Conservation (phyloP, 2,888 invertebrate species). For the Lasioglossum morio region DNA sequence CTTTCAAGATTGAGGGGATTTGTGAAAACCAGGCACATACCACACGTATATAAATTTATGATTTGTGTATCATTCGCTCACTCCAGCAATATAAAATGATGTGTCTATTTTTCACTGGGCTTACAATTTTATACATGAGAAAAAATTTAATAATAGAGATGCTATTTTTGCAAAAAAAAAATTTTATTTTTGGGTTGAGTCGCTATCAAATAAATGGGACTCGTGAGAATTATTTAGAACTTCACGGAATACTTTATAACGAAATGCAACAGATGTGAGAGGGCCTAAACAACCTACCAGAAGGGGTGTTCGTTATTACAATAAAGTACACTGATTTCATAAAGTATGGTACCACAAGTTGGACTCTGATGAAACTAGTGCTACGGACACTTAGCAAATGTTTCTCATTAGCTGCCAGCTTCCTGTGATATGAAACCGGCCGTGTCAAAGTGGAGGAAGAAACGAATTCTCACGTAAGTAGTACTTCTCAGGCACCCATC, state of each 20-base stretch:
- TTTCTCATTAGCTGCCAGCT: conserved; percentile 7
- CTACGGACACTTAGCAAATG: not conserved
- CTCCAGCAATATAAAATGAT: no score
- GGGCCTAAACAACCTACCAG: not conserved
- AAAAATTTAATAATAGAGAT: not conserved
- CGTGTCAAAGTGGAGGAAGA: conserved; percentile 5
- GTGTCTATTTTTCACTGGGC: no score
- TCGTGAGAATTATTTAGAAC: not conserved
- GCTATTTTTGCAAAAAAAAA: not conserved
- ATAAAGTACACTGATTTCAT: not conserved
- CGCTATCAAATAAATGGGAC: not conserved
- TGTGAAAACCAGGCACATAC: no score
- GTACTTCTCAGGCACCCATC: conserved; percentile 5
- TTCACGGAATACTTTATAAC: not conserved
- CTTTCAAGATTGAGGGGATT: no score
- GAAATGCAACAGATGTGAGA: not conserved
- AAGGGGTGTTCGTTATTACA: not conserved
- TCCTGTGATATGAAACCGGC: not conserved
- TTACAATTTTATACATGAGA: not conserved
- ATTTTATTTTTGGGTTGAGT: not conserved
- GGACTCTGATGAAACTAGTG: not conserved
- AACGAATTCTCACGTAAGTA: conserved; percentile 5
- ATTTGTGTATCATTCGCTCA: no score
- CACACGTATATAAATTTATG: no score
- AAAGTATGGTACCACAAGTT: not conserved